A percentile compares a stretch with the other conserved stretches of the same genome.
phyloP scores from a whole-genome alignment of 2,888 invertebrate genomes.

The Drosophila algonquin region DNA sequence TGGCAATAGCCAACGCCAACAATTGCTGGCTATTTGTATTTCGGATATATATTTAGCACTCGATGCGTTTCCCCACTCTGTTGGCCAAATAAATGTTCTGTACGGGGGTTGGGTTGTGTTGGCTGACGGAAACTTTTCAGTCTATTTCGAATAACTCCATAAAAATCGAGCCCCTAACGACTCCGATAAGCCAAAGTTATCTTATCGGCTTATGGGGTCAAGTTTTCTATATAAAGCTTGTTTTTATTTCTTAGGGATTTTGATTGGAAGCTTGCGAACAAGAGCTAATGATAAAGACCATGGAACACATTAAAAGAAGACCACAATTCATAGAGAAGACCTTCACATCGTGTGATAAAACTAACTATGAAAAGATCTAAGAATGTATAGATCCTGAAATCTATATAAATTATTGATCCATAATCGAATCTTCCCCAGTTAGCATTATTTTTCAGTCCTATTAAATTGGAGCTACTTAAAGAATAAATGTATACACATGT shows the following conservation, averaged over 20 bases:
- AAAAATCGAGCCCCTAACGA: conserved; percentile 39
- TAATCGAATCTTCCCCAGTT: background rate
- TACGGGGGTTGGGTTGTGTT: conserved; percentile 1
- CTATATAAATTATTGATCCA: background rate
- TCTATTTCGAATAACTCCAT: conserved; percentile 9
- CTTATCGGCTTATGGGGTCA: conserved; percentile 33
- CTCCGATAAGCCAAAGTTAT: conserved; percentile 30
- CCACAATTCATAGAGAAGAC: background rate
- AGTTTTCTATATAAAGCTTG: conserved; percentile 10
- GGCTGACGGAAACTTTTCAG: conserved; percentile 37
- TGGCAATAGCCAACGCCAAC: conserved; percentile 48
- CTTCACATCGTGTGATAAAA: too few species aligned
- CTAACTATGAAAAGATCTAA: too few species aligned
- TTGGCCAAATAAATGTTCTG: conserved; percentile 38
- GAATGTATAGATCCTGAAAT: too few species aligned
- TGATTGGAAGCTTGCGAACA: background rate
- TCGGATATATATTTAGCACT: conserved; percentile 34
- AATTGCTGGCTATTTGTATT: conserved; percentile 51
- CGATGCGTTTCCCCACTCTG: conserved; percentile 28
- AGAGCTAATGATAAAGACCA: background rate
- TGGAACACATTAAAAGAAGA: background rate
- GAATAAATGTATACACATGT: too few species aligned
- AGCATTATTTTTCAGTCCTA: too few species aligned
- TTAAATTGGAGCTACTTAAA: too few species aligned
- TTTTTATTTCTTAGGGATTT: background rate